Base-by-base conservation (phyloP, 2,113 vertebrate species). In the Gallinago jamesoni region DNA sequence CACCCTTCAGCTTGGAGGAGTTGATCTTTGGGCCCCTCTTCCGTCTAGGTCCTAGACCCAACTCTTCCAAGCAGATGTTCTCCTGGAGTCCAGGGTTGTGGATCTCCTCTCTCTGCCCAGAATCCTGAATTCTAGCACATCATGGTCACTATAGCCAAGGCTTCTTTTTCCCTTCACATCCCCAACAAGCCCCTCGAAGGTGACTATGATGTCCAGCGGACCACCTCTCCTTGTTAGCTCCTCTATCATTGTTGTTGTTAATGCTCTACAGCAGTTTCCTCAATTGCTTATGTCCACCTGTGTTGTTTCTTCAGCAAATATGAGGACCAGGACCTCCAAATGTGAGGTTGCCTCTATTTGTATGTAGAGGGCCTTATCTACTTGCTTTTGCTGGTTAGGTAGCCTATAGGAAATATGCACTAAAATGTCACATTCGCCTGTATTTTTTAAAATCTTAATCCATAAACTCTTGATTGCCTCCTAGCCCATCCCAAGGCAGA, bases 331-430 rank as follows among this genome's bases (percentile, higher is more conserved):
- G 20, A 22, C 20, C 19, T 37, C 12, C 39, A 27, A 55, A 47
- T 22, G 41, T 55, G 13, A 47, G 14, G 20, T 22, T 56, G 10
- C 18, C 64, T 37, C 18, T 39, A 10, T 55, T 15, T 56, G 10
- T 73, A 21, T 45, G 22, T 47, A 56, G 39, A 64, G 16, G 33
- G 6, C 1, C 53, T 52, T 33, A 53, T 57, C 48, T 7, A 1
- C 2, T 48, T 53, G 6, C 11, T 37, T 19, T 63, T 73, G n/a
- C 50, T 37, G 16, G 6, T 53, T 20, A 63, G 18, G 7, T 20
- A 21, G 2, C 37, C 41, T 41, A 6, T 9, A 43, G 14, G 17
- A 48, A 24, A 18, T 14, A 39, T 0, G 0, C 14, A n/a, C 8
- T 55, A 23, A 19, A 52, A 69, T 31, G 11, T 30, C 30, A 33